Conservation (phyloP, 2,113 vertebrate genomes). For the Nannospalax galili region DNA sequence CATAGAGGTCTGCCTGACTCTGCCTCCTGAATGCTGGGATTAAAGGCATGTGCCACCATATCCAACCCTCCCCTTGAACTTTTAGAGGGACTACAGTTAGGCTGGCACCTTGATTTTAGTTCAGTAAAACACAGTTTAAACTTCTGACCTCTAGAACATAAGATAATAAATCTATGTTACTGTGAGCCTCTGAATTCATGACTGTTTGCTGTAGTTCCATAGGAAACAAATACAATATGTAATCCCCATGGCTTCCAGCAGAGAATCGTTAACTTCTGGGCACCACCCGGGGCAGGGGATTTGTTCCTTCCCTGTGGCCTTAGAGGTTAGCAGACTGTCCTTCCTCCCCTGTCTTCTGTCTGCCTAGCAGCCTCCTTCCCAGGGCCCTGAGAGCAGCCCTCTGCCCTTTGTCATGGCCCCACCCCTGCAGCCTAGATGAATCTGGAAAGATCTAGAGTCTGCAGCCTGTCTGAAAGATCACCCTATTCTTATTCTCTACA, state of each 20-base stretch:
- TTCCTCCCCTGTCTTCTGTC: neutral
- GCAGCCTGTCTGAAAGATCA: neutral
- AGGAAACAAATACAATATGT: neutral
- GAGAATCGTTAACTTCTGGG: neutral
- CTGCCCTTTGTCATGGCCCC: too few species aligned
- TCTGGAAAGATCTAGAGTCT: neutral
- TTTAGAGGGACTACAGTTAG: neutral
- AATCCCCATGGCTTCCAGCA: neutral
- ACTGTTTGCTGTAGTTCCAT: neutral
- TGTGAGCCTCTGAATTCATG: neutral
- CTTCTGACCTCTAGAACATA: neutral
- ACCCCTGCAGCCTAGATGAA: neutral
- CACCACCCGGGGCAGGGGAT: neutral
- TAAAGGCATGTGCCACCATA: too few species aligned
- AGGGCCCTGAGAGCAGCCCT: neutral
- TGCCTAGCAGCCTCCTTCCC: neutral
- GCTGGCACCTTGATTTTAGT: neutral
- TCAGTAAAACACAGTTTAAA: neutral
- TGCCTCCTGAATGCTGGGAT: too few species aligned
- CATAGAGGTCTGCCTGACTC: too few species aligned
- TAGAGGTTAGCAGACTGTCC: neutral
- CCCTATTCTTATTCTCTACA: neutral
- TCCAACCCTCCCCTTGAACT: neutral
- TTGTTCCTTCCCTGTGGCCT: neutral
- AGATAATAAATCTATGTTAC: neutral